A percentile compares a stretch with the other conserved stretches of the same genome.
phyloP scores from a whole-genome alignment of 2,888 invertebrate species.

The Dascillus cervinus region DNA sequence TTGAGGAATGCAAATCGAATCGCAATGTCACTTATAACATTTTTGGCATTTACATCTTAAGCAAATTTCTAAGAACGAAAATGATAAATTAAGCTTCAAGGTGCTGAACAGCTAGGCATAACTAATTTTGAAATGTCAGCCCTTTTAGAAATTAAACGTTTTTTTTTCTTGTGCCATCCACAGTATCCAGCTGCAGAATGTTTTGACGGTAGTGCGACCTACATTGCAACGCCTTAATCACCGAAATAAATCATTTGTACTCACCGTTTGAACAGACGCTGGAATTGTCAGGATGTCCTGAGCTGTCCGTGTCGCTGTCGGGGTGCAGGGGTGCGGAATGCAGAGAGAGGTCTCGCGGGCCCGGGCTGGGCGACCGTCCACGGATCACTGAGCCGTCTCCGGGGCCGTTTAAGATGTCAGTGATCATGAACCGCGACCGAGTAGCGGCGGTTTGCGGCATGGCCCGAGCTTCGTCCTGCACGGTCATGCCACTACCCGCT shows the following conservation, averaged over 20 bases:
- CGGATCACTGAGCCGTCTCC: conserved; percentile 47
- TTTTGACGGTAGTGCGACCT: too few relatives aligned
- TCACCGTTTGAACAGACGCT: conserved; percentile 50
- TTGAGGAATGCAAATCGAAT: too few relatives aligned
- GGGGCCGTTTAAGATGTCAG: conserved; percentile 67
- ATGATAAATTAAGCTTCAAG: too few relatives aligned
- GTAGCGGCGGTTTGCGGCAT: conserved; percentile 53
- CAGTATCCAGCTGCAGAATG: too few relatives aligned
- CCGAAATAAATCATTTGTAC: conserved; percentile 20
- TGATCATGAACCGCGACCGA: conserved; percentile 83
- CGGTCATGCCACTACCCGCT: conserved; percentile 44
- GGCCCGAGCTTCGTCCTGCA: conserved; percentile 42
- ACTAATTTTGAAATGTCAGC: too few relatives aligned
- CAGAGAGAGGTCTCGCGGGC: conserved; percentile 48
- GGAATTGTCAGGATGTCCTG: conserved; percentile 47
- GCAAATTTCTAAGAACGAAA: too few relatives aligned
- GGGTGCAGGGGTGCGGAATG: conserved; percentile 40
- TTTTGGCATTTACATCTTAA: too few relatives aligned
- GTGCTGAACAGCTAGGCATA: too few relatives aligned
- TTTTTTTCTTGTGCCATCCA: too few relatives aligned
- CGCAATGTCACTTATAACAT: too few relatives aligned
- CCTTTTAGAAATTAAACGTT: too few relatives aligned
- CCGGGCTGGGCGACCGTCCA: conserved; percentile 46
- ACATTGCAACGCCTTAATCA: too few relatives aligned
- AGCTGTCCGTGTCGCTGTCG: conserved; percentile 48